Conservation (phyloP, 2,113 vertebrate species). For the Megaptera novaeangliae region DNA sequence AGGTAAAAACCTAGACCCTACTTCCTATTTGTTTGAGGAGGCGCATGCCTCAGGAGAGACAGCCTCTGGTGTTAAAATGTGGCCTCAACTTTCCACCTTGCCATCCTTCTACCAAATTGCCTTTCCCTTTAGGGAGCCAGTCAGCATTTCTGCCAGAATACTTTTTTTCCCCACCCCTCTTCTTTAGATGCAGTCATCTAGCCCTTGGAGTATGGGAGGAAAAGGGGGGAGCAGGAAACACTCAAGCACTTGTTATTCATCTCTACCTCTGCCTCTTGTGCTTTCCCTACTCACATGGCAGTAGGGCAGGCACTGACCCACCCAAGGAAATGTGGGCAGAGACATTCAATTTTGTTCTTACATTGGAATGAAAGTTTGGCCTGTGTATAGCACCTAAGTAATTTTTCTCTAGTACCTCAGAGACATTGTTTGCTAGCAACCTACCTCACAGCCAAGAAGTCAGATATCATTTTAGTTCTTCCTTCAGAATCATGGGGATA, state of each 20-base stretch:
- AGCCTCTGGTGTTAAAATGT: neutral
- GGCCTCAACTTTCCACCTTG: neutral
- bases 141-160: neutral
- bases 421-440: constrained; percentile 48
- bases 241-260: neutral
- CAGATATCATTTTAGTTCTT: neutral
- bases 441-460: neutral
- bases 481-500: neutral
- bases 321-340: neutral
- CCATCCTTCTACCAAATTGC: neutral
- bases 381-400: neutral
- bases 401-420: neutral
- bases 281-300: neutral
- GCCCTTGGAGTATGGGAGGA: neutral
- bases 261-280: neutral
- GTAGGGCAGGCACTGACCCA: neutral
- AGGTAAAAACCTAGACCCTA: neutral
- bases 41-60: neutral
- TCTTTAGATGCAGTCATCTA: neutral
- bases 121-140: neutral
- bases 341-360: neutral
- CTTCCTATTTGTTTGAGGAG: neutral
- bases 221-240: neutral
- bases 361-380: neutral
- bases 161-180: neutral